These are phyloP conservation scores for Onychostoma macrolepis DNA, from an alignment of 2,113 vertebrate genomes.

Conservation along the genomic window DNA sequence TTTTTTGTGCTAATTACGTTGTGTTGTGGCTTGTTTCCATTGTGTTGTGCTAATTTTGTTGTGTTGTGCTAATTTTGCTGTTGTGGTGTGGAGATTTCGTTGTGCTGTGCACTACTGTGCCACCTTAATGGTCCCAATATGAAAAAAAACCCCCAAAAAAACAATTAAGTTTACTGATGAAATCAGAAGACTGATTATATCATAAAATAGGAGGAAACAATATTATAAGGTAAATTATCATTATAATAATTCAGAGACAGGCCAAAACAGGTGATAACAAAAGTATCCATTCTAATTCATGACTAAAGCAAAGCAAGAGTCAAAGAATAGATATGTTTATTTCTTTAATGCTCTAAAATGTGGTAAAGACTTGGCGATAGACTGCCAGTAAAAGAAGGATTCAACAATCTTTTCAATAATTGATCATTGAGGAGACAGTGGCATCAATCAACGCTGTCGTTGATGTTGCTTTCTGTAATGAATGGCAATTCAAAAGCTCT, in stretches of 20 bases:
- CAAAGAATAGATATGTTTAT: slow-evolving; percentile 55
- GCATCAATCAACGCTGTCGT: slow-evolving; percentile 42
- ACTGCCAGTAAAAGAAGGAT: slow-evolving; percentile 43
- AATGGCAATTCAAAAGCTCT: slow-evolving; percentile 44
- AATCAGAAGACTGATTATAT: neutral
- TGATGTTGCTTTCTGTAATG: slow-evolving; percentile 45
- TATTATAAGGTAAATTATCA: neutral
- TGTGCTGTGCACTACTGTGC: too few species aligned
- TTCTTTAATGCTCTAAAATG: slow-evolving; percentile 44
- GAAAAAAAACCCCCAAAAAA: too few species aligned
- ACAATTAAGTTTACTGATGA: neutral
- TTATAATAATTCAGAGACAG: neutral
- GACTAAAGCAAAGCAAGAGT: too few species aligned
- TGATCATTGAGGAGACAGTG: slow-evolving; percentile 48
- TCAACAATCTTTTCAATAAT: slow-evolving; percentile 57
- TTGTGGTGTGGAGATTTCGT: too few species aligned
- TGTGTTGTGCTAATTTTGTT: too few species aligned
- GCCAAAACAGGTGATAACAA: too few species aligned
- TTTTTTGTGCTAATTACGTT: too few species aligned
- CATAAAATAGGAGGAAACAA: neutral
- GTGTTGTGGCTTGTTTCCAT: too few species aligned
- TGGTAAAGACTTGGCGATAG: slow-evolving; percentile 40
- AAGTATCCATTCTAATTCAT: too few species aligned
- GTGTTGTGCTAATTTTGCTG: too few species aligned
- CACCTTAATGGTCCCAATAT: too few species aligned